Percentiles rank a stretch among this genome's conserved stretches.
phyloP scores from a whole-genome alignment of 2,113 vertebrate genomes.

The Eonycteris spelaea region DNA sequence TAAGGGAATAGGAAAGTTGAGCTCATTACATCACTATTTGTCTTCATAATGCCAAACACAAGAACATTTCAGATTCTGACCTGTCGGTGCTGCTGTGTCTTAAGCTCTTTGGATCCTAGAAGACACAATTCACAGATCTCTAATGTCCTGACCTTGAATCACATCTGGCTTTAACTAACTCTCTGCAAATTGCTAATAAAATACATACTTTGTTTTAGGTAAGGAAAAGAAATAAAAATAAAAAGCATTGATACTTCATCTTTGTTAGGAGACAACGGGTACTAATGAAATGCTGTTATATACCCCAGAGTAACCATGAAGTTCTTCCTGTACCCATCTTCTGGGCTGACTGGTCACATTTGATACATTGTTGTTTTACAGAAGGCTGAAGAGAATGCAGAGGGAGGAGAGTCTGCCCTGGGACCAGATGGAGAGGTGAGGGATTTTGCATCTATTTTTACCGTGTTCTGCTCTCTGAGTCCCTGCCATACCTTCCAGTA shows the following conservation, averaged over 20 bases:
- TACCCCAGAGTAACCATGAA: neutral
- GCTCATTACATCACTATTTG: conserved; percentile 18
- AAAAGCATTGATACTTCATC: neutral
- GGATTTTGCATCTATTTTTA: neutral
- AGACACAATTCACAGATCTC: neutral
- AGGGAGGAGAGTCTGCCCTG: conserved; percentile 90
- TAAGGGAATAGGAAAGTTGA: conserved; percentile 14
- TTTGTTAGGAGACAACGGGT: neutral
- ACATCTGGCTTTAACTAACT: conserved; percentile 2
- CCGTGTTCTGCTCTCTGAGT: neutral
- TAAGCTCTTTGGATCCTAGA: conserved; percentile 7
- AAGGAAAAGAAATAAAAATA: neutral
- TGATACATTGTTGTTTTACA: conserved; percentile 74
- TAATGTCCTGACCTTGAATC: neutral
- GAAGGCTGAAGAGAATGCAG: conserved; percentile 93
- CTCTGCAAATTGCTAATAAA: neutral
- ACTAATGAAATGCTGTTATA: accelerated
- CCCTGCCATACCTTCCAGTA: too few species aligned
- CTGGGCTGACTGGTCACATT: neutral
- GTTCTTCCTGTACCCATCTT: neutral
- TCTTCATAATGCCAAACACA: neutral
- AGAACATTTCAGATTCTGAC: neutral
- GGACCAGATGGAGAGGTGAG: conserved; percentile 98
- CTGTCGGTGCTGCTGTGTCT: neutral
- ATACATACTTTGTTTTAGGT: neutral